Evolutionary conservation across 2,888 invertebrate species (phyloP), one percentile per base, ranked within the genome.

Genomic region (Creontiades dilutus): DNA sequence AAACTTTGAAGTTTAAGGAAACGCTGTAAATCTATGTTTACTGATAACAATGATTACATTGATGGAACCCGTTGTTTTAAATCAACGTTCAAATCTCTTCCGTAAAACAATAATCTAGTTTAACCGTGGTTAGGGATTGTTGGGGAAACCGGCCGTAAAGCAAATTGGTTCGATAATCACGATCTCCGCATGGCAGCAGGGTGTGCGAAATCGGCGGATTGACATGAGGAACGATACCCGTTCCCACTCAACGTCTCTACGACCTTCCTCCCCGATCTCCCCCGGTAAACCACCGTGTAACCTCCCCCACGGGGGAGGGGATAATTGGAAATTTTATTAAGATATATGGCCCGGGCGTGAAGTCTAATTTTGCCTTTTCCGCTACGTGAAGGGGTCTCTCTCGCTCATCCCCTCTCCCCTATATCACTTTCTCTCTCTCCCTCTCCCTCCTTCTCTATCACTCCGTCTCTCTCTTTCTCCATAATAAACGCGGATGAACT

Each of bases 261-360:
- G n/a, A n/a, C n/a, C n/a, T n/a, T n/a, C n/a, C n/a, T n/a, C n/a
- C 37, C 37, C 68, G 1, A 11, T 5, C 23, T 5, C 68, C 19
- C 23, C 19, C 23, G 12, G 19, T 19, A 23, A 61, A 19, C 19
- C 23, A 23, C 9, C 68, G 16, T 61, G 61, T 19, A 19, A 61
- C n/a, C 9, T 14, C n/a, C n/a, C n/a, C 4, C 14, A 3, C 3
- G 61, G n/a, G 61, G 19, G 61, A 19, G 68, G 23, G 68, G 68
- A 68, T 68, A 68, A 68, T 68, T 68, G 68, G 68, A 68, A 68
- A 68, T 68, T 68, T 68, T 68, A 68, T 68, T 68, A 68, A 68
- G 68, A 68, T 68, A 11, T 68, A 68, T 68, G 19, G 68, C 23
- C 68, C 23, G 5, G 68, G 68, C 23, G 68, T 68, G 68, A 68